These are phyloP conservation scores for Sylvia borin DNA, from an alignment of 2,797 vertebrate genomes.

Conservation along the genomic window DNA sequence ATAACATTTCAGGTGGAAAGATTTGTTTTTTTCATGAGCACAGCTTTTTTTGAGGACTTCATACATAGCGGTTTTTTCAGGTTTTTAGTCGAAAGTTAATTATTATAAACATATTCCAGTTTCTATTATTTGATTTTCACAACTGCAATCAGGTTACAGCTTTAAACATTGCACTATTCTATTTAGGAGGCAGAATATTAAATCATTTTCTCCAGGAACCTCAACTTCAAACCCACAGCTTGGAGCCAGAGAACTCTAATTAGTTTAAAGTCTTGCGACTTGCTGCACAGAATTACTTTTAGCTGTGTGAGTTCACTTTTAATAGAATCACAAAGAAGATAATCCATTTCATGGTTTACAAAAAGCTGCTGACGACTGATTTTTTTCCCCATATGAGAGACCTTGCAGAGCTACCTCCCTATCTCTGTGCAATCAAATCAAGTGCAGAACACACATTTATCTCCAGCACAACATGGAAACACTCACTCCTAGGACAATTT, in stretches of 20 bases:
- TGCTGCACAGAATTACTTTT: conserved; percentile 5
- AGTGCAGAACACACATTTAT: background rate
- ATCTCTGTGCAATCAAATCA: background rate
- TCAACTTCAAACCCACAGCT: conserved; percentile 25
- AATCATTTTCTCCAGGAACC: background rate
- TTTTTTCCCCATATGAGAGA: background rate
- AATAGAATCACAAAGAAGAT: background rate
- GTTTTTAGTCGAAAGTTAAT: background rate
- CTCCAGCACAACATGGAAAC: background rate
- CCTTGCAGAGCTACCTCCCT: background rate
- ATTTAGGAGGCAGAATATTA: background rate
- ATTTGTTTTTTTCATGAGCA: background rate
- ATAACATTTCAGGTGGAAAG: background rate
- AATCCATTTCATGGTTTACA: conserved; percentile 25
- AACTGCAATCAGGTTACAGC: background rate
- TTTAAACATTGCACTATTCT: background rate
- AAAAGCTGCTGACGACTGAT: conserved; percentile 15
- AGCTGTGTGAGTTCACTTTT: conserved; percentile 29
- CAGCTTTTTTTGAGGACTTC: background rate
- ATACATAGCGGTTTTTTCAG: background rate
- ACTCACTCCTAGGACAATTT: background rate
- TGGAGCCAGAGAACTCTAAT: conserved; percentile 29
- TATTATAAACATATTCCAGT: background rate
- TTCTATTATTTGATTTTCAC: background rate
- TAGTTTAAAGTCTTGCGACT: background rate